Evolutionary conservation across 2,113 vertebrate genomes (phyloP).

Genomic region (Caloenas nicobarica): DNA sequence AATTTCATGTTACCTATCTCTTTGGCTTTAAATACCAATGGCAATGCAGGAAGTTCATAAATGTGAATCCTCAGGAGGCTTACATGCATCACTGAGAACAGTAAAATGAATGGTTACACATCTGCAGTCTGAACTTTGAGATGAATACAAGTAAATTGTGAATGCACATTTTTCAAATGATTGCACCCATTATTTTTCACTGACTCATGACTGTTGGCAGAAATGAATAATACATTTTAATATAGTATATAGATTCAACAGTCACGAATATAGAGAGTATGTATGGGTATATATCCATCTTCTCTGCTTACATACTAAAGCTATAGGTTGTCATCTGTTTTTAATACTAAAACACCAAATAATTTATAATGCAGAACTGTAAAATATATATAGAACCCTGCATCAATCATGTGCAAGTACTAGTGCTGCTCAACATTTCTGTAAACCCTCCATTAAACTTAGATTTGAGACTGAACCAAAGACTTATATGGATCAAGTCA

Average conservation of each 20-base stretch:
- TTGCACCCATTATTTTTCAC: not conserved
- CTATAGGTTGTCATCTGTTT: conserved; percentile 63
- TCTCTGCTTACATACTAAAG: not conserved
- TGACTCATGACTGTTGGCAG: conserved; percentile 35
- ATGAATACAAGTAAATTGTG: conserved; percentile 23
- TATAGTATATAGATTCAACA: not conserved
- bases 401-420: conserved; percentile 60
- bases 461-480: conserved; percentile 51
- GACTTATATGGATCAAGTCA: conserved; percentile 48
- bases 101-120: conserved; percentile 39
- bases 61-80: conserved; percentile 2
- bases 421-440: conserved; percentile 47
- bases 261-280: not conserved
- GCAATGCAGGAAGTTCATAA: conserved; percentile 37
- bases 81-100: not conserved
- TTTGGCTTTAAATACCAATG: conserved; percentile 5
- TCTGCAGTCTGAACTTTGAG: conserved; percentile 30
- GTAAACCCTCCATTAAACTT: conserved; percentile 64
- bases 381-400: conserved; percentile 38
- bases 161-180: conserved; percentile 45
- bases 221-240: conserved; percentile 38
- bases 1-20: not conserved
- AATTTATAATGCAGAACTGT: conserved; percentile 57
- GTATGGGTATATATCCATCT: not conserved
- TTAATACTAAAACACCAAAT: conserved; percentile 62